phyloP scores from a whole-genome alignment of 2,888 invertebrate species.

The Drosophila setosimentum region DNA sequence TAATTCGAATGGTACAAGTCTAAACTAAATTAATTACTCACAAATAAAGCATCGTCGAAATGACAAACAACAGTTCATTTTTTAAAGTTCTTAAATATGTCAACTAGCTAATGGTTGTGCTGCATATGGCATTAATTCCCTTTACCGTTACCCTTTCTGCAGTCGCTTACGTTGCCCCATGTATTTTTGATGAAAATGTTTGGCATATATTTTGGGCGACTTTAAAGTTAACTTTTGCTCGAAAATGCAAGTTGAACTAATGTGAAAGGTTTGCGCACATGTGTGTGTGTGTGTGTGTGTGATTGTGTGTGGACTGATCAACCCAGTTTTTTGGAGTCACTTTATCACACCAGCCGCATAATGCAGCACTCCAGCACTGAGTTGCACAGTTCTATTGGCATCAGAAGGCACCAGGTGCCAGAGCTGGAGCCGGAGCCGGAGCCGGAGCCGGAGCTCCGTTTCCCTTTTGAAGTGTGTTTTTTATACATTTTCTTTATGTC shows the following conservation, averaged over 20 bases:
- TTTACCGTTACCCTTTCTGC: slow-evolving; percentile 1
- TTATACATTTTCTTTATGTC: slow-evolving; percentile 29
- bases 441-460: slow-evolving; percentile 55
- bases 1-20: no score
- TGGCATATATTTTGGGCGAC: slow-evolving; percentile 37
- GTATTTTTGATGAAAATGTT: slow-evolving; percentile 52
- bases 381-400: slow-evolving; percentile 57
- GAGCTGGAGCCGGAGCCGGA: slow-evolving; percentile 1
- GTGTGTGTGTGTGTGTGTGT: slow-evolving; percentile 3
- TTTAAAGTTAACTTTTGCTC: slow-evolving; percentile 24
- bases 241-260: neutral
- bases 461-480: slow-evolving; percentile 69
- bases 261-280: neutral
- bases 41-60: neutral
- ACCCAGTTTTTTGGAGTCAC: slow-evolving; percentile 69
- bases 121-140: neutral
- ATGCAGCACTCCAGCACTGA: slow-evolving; percentile 57
- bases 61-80: neutral
- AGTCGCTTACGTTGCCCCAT: slow-evolving; percentile 14
- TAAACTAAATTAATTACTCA: neutral
- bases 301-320: slow-evolving; percentile 55
- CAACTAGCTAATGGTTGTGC: neutral
- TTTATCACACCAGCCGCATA: slow-evolving; percentile 74
- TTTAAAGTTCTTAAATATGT: neutral
- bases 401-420: slow-evolving; percentile 34